phyloP scores from a whole-genome alignment of 1,140 invertebrate genomes.

The Diuraphis noxia region DNA sequence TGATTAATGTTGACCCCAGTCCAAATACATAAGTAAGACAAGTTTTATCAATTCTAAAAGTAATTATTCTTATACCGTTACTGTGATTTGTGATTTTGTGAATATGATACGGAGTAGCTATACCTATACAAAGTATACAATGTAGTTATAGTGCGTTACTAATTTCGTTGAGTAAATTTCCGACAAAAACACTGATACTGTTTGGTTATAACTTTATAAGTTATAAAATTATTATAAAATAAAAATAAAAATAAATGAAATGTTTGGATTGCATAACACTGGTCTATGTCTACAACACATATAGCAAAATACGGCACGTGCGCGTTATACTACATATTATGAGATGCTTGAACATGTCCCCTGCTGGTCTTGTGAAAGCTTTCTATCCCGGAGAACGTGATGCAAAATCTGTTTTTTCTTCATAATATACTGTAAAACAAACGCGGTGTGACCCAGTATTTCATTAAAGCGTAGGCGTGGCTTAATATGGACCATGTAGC shows the following conservation, averaged over 20 bases:
- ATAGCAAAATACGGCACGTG: not conserved
- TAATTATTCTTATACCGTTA: not conserved
- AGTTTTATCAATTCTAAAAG: not conserved
- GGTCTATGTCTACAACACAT: not conserved
- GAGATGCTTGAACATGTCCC: not conserved
- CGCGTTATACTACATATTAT: not conserved
- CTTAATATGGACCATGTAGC: not conserved
- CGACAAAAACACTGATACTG: not conserved
- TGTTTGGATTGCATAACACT: not conserved
- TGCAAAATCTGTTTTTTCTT: not conserved
- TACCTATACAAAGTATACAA: not conserved
- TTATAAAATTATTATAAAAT: not conserved
- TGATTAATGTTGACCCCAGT: not conserved
- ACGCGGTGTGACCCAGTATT: not conserved
- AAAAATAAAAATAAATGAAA: not conserved
- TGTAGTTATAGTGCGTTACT: not conserved
- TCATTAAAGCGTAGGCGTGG: not conserved
- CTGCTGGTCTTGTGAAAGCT: slow-evolving; percentile 29
- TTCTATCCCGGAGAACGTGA: slow-evolving; percentile 11
- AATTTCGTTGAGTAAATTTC: not conserved
- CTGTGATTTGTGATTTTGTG: not conserved
- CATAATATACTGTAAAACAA: not conserved
- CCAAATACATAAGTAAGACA: not conserved
- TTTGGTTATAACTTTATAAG: not conserved
- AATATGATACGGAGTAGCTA: not conserved